These are phyloP conservation scores for Dryobotodes eremita DNA, from an alignment of 2,888 invertebrate species.

Conservation along the genomic window DNA sequence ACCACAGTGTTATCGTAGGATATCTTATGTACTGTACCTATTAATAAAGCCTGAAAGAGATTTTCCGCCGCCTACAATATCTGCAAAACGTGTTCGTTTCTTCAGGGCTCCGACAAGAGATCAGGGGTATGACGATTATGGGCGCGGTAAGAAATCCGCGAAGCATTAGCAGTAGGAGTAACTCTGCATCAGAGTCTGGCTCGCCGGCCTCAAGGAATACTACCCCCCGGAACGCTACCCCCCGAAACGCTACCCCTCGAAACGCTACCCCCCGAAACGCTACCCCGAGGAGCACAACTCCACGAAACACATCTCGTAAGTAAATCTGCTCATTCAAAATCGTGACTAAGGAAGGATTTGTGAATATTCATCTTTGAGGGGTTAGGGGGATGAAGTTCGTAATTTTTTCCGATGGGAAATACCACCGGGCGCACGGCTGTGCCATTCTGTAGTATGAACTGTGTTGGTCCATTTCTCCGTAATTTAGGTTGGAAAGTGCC, in stretches of 20 bases:
- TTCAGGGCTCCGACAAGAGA: constrained; percentile 78
- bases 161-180: constrained; percentile 61
- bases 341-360: neutral
- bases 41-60: neutral
- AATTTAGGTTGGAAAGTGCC: neutral
- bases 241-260: constrained; percentile 9
- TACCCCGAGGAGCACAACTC: constrained; percentile 1
- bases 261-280: constrained; percentile 1
- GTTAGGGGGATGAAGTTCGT: neutral
- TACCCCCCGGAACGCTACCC: constrained; percentile 3
- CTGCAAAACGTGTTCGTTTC: constrained; percentile 34
- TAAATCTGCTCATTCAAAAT: neutral
- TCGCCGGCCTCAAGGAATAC: constrained; percentile 59
- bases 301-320: constrained; percentile 47
- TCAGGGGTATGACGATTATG: constrained; percentile 72
- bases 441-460: neutral
- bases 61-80: neutral
- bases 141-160: constrained; percentile 64
- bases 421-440: no score
- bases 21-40: neutral
- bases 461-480: neutral
- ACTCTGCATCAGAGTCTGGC: constrained; percentile 64
- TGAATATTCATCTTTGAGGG: neutral
- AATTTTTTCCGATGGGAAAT: neutral
- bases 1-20: neutral